Evolutionary conservation across 2,888 invertebrate species (phyloP).

Genomic region (Tigriopus californicus): DNA sequence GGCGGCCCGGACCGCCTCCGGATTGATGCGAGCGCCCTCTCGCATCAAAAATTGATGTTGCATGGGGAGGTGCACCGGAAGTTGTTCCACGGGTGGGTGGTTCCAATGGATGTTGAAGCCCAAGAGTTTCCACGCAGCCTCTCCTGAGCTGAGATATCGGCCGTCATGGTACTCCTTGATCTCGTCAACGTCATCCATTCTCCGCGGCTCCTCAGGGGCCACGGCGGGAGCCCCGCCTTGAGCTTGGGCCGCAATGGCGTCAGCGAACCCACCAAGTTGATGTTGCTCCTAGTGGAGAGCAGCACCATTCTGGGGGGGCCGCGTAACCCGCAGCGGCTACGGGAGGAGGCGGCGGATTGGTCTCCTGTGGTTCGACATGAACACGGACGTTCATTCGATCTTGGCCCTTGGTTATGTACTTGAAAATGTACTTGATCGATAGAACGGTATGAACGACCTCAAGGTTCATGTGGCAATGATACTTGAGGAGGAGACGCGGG

Average conservation of each 20-base stretch:
- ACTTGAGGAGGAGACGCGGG: conserved; percentile 17
- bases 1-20: no score
- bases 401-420: no score
- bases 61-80: not conserved
- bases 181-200: not conserved
- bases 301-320: not conserved
- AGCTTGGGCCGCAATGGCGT: not conserved
- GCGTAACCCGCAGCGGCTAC: no score
- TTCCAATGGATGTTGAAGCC: not conserved
- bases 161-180: not conserved
- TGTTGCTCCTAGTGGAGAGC: not conserved
- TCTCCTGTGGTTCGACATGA: no score
- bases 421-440: no score
- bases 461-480: no score
- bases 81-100: not conserved
- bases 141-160: not conserved
- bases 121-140: not conserved
- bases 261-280: not conserved
- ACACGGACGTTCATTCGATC: not conserved
- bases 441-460: no score
- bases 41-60: no score
- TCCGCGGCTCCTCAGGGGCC: no score
- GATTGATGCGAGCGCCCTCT: no score
- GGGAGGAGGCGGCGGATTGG: no score
- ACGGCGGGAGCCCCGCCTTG: not conserved